phyloP scores from a whole-genome alignment of 2,888 invertebrate genomes.

The Anthrax anthrax region DNA sequence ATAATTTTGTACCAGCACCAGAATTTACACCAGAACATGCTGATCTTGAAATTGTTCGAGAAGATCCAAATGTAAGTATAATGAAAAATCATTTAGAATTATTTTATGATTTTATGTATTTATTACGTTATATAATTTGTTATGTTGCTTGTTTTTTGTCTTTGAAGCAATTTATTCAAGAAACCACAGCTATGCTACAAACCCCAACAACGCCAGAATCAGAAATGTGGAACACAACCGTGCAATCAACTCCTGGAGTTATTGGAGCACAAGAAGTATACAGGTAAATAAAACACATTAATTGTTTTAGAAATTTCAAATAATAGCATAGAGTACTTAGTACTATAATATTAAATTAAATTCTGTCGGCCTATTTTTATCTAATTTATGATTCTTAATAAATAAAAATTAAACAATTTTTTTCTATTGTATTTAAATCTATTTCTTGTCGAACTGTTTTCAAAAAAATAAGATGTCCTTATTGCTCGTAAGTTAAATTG shows the following conservation, averaged over 20 bases:
- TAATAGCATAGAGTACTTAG: too few species aligned
- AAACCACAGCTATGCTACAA: conserved; percentile 66
- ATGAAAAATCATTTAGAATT: background rate
- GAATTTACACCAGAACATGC: conserved; percentile 27
- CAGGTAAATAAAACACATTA: conserved; percentile 45
- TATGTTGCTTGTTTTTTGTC: conserved; percentile 4
- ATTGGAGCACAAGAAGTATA: conserved; percentile 98
- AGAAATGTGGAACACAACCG: conserved; percentile 31
- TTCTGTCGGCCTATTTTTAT: too few species aligned
- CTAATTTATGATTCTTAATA: too few species aligned
- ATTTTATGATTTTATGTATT: background rate
- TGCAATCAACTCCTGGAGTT: conserved; percentile 76
- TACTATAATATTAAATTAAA: too few species aligned
- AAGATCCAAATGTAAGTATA: conserved; percentile 70
- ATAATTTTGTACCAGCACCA: conserved; percentile 24
- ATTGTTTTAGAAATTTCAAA: too few species aligned
- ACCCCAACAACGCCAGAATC: conserved; percentile 53
- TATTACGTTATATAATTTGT: background rate
- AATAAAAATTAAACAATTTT: too few species aligned
- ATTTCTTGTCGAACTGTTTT: too few species aligned
- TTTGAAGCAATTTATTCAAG: conserved; percentile 56
- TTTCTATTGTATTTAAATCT: too few species aligned
- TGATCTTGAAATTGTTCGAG: conserved; percentile 41
- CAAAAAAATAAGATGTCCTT: too few species aligned
- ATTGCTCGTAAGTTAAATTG: too few species aligned